These are phyloP conservation scores for Etheostoma nigrum DNA, from an alignment of 2,797 vertebrate species.

Conservation along the genomic window DNA sequence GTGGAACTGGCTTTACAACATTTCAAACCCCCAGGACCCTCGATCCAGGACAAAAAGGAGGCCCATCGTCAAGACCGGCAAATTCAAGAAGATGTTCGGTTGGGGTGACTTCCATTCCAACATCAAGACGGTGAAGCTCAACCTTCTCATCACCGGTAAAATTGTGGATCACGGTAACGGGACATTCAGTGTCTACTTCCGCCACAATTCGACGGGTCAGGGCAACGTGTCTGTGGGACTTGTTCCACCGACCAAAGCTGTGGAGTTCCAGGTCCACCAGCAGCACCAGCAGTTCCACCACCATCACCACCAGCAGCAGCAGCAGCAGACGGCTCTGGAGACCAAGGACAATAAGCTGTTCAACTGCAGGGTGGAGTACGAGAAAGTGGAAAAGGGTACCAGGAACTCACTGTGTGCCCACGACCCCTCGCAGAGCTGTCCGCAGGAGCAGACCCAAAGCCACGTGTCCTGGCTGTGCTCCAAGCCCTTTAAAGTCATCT, in stretches of 20 bases:
- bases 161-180: constrained; percentile 99
- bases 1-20: constrained; percentile 94
- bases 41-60: constrained; percentile 91
- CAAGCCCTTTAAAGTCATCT: constrained; percentile 99
- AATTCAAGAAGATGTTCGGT: constrained; percentile 99
- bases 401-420: constrained; percentile 97
- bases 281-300: constrained; percentile 80
- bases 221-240: constrained; percentile 97
- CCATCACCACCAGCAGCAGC: constrained; percentile 86
- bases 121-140: constrained; percentile 96
- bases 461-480: constrained; percentile 99
- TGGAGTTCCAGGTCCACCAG: constrained; percentile 94
- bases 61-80: constrained; percentile 94
- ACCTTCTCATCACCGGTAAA: constrained; percentile 97
- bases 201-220: constrained; percentile 97
- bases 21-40: constrained; percentile 87
- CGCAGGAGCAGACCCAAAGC: constrained; percentile 98
- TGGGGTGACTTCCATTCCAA: constrained; percentile 99
- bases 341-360: constrained; percentile 98
- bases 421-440: constrained; percentile 97
- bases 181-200: constrained; percentile 98
- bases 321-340: constrained; percentile 93
- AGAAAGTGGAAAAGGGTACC: constrained; percentile 97
- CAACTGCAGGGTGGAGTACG: constrained; percentile 98
- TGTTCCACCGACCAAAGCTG: constrained; percentile 95